Conservation (phyloP, 2,888 invertebrate species). For the Agriopis aurantiaria region DNA sequence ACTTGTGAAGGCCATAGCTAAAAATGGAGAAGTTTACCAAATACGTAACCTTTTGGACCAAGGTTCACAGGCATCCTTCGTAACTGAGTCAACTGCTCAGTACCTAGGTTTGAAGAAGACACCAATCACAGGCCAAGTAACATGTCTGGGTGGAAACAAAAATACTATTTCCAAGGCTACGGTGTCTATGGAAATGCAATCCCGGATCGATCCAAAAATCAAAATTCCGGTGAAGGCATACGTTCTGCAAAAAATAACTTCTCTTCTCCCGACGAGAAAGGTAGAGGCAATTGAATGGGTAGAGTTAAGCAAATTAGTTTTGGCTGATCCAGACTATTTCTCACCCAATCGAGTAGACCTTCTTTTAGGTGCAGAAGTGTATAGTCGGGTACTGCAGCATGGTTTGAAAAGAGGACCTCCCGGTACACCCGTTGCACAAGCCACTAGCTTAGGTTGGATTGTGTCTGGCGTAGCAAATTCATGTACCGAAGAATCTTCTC, state of each 20-base stretch:
- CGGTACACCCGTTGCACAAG: neutral
- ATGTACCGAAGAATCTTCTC: neutral
- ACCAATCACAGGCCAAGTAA: neutral
- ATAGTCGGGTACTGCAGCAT: neutral
- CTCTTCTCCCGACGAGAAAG: neutral
- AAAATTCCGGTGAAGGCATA: neutral
- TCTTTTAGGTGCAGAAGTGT: conserved; percentile 1
- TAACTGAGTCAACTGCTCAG: neutral
- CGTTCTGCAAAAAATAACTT: neutral
- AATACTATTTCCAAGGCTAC: neutral
- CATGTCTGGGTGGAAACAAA: conserved; percentile 1
- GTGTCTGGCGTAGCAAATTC: neutral
- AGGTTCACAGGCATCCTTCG: neutral
- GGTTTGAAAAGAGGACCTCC: neutral
- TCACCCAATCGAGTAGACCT: neutral
- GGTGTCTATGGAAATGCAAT: neutral
- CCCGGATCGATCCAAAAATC: neutral
- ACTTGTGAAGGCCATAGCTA: neutral
- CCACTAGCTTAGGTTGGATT: neutral
- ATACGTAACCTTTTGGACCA: neutral
- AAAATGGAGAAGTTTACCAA: neutral
- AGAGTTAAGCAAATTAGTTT: neutral
- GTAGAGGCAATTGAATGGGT: neutral
- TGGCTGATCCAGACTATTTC: conserved; percentile 1
- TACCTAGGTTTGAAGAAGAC: conserved; percentile 1